Conservation (phyloP, 2,888 invertebrate species). For the Andrena flavipes region DNA sequence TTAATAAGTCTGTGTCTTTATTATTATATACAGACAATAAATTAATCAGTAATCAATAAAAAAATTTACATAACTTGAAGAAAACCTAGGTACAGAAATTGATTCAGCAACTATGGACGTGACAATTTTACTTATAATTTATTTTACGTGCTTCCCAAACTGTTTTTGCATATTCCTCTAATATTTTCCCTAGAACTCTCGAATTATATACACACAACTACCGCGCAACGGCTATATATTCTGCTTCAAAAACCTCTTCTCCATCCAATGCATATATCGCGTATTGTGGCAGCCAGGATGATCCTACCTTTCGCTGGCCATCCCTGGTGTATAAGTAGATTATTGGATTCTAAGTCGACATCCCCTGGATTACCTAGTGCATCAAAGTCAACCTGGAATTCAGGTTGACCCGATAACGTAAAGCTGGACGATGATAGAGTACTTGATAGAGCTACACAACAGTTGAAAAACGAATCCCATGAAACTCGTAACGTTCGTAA, state of each 20-base stretch:
- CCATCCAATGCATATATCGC: not conserved
- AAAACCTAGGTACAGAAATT: too few species aligned
- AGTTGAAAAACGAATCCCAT: not conserved
- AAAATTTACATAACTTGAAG: too few species aligned
- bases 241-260: not conserved
- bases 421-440: not conserved
- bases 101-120: too few species aligned
- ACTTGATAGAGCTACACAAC: not conserved
- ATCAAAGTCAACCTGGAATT: slow-evolving; percentile 24
- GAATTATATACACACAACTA: too few species aligned
- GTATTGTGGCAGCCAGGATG: not conserved
- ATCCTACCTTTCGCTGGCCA: slow-evolving; percentile 4
- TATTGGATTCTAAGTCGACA: slow-evolving; percentile 17
- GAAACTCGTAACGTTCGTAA: not conserved
- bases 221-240: too few species aligned
- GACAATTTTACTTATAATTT: too few species aligned
- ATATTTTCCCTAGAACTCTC: too few species aligned
- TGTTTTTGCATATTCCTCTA: too few species aligned
- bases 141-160: too few species aligned
- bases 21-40: too few species aligned
- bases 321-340: slow-evolving; percentile 3
- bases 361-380: not conserved
- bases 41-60: too few species aligned
- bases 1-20: too few species aligned
- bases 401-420: not conserved